Evolutionary conservation across 2,113 vertebrate species (phyloP).

Genomic region (Periophthalmus modestus): DNA sequence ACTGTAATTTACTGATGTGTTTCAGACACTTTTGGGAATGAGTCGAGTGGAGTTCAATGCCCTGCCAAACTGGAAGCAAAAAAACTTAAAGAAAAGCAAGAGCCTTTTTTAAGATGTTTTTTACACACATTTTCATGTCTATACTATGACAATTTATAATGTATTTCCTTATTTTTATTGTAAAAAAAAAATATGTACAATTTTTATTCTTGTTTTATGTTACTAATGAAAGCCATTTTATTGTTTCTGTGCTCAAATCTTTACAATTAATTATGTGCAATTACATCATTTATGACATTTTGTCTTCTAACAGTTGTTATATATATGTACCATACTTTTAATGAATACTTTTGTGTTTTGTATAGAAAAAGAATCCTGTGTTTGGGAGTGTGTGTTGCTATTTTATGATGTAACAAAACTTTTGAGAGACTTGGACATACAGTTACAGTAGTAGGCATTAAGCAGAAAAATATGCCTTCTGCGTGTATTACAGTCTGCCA

Average conservation of each 20-base stretch:
- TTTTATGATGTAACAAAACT: background rate
- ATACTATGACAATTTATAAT: conserved; percentile 23
- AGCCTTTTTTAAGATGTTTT: conserved; percentile 74
- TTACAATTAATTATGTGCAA: conserved; percentile 63
- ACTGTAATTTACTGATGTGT: background rate
- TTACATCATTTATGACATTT: conserved; percentile 34
- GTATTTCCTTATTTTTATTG: conserved; percentile 48
- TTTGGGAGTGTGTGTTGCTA: conserved; percentile 6
- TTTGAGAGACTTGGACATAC: background rate
- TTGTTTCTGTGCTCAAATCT: conserved; percentile 25
- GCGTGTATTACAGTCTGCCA: background rate
- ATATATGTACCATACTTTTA: conserved; percentile 63
- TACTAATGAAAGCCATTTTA: conserved; percentile 26
- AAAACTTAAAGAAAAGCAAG: conserved; percentile 82
- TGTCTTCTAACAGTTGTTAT: conserved; percentile 23
- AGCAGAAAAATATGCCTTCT: background rate
- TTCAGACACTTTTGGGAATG: conserved; percentile 76
- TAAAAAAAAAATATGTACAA: conserved; percentile 52
- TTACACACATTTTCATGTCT: conserved; percentile 22
- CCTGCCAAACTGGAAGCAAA: conserved; percentile 82
- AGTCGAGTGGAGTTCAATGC: conserved; percentile 77
- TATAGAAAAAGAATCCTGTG: conserved; percentile 9
- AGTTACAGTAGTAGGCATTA: background rate
- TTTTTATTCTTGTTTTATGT: conserved; percentile 48
- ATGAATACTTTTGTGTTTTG: conserved; percentile 44